Evolutionary conservation across 2,797 vertebrate species (phyloP), one percentile per base, ranked within the genome.

Genomic region (Microctenopoma steveboyesi): DNA sequence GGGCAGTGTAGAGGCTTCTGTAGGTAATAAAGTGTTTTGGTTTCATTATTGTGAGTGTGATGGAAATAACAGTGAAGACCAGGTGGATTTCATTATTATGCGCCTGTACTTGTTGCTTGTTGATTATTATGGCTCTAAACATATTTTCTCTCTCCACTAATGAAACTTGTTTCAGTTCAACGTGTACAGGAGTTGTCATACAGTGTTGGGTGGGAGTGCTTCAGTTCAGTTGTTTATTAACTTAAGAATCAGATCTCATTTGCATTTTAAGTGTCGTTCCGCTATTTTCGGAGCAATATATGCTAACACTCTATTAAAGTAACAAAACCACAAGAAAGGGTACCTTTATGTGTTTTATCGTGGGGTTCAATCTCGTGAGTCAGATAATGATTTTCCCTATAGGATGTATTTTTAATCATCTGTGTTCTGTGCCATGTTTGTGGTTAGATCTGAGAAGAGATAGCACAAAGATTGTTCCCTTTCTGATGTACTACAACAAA

Each of bases 351-450:
- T 61, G 1, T 51, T 25, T 59, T 71, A 53, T 74, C 49, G 60
- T 18, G 13, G 4, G 35, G 15, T 74, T 25, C 3, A 1, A 72
- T 78, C 53, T 69, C 6, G 30, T 87, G 79, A 89, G 58, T 82
- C 79, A 78, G 28, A 22, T 64, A 61, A 59, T 59, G 47, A 78
- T 9, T 86, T 81, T 78, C 77, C 84, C 76, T 50, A 18, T 30
- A 43, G 33, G 25, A 43, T 52, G 4, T 18, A 7, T 30, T 76
- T 14, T 69, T 57, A 56, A 6, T 75, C 61, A 75, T 69, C 64
- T 6, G 64, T 43, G 51, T 59, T 10, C 30, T 11, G 33, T 49
- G 18, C 64, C 51, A 50, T 35, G n/a, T 48, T 43, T 69, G 68
- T 60, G 64, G 51, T 74, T 64, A 43, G 60, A 71, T 53, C 1